These are phyloP conservation scores for Dipodomys merriami DNA, from an alignment of 2,113 vertebrate species.

Conservation along the genomic window DNA sequence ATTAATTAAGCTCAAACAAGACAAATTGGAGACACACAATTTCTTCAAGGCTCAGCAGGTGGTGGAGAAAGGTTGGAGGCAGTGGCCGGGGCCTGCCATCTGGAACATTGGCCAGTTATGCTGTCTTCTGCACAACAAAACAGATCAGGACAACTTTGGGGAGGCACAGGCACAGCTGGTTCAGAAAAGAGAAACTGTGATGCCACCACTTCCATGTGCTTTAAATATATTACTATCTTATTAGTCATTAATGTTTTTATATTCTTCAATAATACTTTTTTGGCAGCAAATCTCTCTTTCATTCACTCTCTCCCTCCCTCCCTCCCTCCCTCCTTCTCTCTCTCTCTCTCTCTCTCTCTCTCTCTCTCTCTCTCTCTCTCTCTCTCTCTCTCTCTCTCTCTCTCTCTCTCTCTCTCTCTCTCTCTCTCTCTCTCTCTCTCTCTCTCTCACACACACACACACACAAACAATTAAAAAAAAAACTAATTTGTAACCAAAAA, in stretches of 20 bases:
- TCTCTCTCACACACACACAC: too few relatives aligned
- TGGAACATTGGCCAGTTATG: neutral
- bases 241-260: neutral
- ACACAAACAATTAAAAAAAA: accelerated
- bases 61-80: neutral
- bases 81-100: neutral
- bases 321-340: too few relatives aligned
- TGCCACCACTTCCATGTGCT: neutral
- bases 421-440: too few relatives aligned
- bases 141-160: neutral
- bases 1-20: conserved; percentile 8
- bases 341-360: too few relatives aligned
- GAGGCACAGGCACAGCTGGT: neutral
- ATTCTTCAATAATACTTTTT: neutral
- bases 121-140: neutral
- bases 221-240: neutral
- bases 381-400: too few relatives aligned
- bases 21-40: neutral
- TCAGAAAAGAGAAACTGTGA: neutral
- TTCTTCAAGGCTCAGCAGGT: neutral
- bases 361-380: too few relatives aligned
- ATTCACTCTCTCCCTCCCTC: too few relatives aligned
- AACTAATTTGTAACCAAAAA: too few relatives aligned
- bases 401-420: too few relatives aligned
- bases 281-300: neutral